A percentile compares a stretch with the other conserved stretches of the same genome.
phyloP scores from a whole-genome alignment of 1,140 invertebrate species.

The Zelostemma sp. region DNA sequence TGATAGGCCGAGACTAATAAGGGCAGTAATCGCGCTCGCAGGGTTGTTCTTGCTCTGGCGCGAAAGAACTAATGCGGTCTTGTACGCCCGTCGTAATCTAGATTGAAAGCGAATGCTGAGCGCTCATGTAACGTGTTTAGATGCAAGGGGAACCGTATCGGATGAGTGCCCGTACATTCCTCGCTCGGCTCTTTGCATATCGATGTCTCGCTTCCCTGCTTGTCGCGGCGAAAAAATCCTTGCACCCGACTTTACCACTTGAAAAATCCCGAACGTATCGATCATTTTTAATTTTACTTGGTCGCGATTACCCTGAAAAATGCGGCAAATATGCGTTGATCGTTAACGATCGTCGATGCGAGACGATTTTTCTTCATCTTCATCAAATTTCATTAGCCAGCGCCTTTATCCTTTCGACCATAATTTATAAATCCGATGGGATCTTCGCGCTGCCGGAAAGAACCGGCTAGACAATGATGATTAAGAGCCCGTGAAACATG shows the following conservation, averaged over 20 bases:
- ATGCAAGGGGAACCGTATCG: background rate
- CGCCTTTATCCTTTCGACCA: too few species aligned
- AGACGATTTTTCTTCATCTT: too few species aligned
- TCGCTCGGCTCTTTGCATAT: background rate
- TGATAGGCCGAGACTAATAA: conserved; percentile 4
- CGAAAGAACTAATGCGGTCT: conserved; percentile 3
- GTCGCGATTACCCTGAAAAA: too few species aligned
- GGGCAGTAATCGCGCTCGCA: conserved; percentile 5
- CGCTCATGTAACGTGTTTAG: too few species aligned
- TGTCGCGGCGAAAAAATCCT: background rate
- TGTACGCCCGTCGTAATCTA: background rate
- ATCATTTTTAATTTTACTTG: conserved; percentile 11
- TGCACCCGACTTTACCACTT: too few species aligned
- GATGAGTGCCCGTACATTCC: conserved; percentile 13
- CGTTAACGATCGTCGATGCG: too few species aligned
- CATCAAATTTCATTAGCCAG: too few species aligned
- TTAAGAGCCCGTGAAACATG: conserved; percentile 22
- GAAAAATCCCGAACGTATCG: conserved; percentile 6
- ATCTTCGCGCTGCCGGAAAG: conserved; percentile 20
- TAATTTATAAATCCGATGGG: conserved; percentile 27
- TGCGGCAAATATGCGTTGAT: too few species aligned
- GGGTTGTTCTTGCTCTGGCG: background rate
- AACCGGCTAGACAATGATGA: conserved; percentile 23
- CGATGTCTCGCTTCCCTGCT: background rate
- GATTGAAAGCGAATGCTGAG: conserved; percentile 8